A percentile compares a stretch with the other conserved stretches of the same genome.
Conservation (phyloP, 2,888 invertebrate genomes). For the Lasioglossum marginatum region DNA sequence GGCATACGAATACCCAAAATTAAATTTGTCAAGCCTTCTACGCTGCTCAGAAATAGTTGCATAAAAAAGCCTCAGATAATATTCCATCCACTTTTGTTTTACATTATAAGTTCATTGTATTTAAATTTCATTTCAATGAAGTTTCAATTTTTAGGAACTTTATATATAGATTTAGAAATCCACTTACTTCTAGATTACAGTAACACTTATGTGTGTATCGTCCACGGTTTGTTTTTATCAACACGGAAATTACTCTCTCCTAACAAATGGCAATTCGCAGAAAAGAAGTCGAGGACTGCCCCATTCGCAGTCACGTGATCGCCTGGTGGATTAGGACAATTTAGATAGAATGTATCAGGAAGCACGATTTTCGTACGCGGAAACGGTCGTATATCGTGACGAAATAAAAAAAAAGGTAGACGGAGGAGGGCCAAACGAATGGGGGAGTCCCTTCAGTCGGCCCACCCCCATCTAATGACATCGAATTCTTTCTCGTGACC, state of each 20-base stretch:
- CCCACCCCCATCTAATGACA: slow-evolving; percentile 71
- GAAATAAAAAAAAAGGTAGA: slow-evolving; percentile 43
- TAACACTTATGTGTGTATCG: neutral
- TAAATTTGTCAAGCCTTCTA: too few species aligned
- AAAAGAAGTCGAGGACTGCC: neutral
- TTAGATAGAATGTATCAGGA: slow-evolving; percentile 55
- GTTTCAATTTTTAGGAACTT: neutral
- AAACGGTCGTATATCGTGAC: slow-evolving; percentile 62
- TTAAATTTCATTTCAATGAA: too few species aligned
- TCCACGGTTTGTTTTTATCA: neutral
- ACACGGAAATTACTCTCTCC: slow-evolving; percentile 23
- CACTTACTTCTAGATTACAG: neutral
- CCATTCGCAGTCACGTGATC: slow-evolving; percentile 15
- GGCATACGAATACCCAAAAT: neutral
- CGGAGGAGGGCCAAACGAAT: slow-evolving; percentile 16
- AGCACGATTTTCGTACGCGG: slow-evolving; percentile 45
- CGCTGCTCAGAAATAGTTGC: too few species aligned
- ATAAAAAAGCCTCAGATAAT: too few species aligned
- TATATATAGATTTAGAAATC: neutral
- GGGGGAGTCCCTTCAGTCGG: slow-evolving; percentile 9
- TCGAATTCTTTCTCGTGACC: slow-evolving; percentile 75
- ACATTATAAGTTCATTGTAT: too few species aligned
- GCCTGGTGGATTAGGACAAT: slow-evolving; percentile 43
- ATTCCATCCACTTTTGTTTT: too few species aligned
- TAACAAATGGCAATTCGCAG: slow-evolving; percentile 22